Base-by-base conservation (phyloP, 2,888 invertebrate genomes). In the Alsophila aescularia region DNA sequence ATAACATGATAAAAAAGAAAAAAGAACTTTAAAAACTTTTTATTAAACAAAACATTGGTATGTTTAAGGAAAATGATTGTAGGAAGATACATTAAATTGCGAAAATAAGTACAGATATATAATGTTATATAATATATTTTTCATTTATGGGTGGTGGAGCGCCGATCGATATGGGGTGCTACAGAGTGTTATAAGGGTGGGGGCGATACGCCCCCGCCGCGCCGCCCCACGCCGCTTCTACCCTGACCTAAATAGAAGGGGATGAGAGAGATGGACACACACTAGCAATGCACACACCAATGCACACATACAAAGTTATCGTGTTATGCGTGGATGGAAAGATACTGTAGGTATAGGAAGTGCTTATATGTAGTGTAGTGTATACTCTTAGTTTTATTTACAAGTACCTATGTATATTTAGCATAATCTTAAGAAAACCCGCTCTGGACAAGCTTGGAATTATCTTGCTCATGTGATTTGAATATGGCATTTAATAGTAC, bases 241-340 rank as follows among this genome's bases (percentile, higher is more conserved):
- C 87, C 77, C 84, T 83, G 84, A 83, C 86, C 83, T 77, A 83
- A 73, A 84, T 81, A 78, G 64, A 52, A 70, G 75, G 83, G 81
- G 83, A 79, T 72, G 77, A 77, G 71, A 71, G 77, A 77, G 71
- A 71, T 66, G 27, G 29, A 51, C 73, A 67, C 80, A 73, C 70
- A 64, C 64, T 61, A 57, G 66, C 60, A 62, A 18, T 37, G 55
- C 62, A 61, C 67, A 68, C 58, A 69, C 48, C 60, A 62, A 18
- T 37, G 55, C 62, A 61, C 67, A 68, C 58, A 69, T 49, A 41
- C 47, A 57, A 13, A 32, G n/a, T 29, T 39, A 39, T 18, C 16
- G 13, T 35, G 18, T 32, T 21, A 15, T 18, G 16, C 15, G 18
- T 31, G 16, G 37, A 34, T 29, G 16, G 13, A 12, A 12, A 31